Percentiles rank a stretch among this genome's conserved stretches.
phyloP scores from a whole-genome alignment of 1,140 invertebrate species.

The Zaprionus ghesquierei region DNA sequence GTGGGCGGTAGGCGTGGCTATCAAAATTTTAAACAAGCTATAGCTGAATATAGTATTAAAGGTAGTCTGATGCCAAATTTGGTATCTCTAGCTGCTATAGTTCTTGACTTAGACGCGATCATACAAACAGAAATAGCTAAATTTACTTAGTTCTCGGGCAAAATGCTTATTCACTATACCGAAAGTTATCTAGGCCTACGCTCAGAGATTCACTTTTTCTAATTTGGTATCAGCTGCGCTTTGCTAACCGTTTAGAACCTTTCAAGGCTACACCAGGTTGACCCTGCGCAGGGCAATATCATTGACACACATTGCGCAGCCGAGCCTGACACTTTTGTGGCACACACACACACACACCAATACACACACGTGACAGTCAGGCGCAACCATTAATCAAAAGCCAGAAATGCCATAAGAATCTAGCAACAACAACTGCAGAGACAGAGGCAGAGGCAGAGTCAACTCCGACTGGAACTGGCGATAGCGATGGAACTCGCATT shows the following conservation, averaged over 20 bases:
- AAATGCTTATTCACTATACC: no score
- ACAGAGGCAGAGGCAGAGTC: background rate
- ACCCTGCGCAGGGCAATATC: background rate
- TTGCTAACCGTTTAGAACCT: background rate
- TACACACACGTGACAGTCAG: background rate
- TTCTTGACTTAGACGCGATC: no score
- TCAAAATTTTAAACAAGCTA: no score
- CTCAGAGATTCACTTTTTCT: background rate
- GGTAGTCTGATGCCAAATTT: no score
- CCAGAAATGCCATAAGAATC: background rate
- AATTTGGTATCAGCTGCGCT: background rate
- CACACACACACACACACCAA: background rate
- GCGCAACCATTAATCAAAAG: constrained; percentile 35
- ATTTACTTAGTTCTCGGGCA: no score
- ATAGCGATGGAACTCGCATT: constrained; percentile 8
- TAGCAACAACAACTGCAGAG: background rate
- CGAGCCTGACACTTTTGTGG: constrained; percentile 28
- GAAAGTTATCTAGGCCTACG: background rate
- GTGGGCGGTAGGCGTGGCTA: no score
- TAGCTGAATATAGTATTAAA: no score
- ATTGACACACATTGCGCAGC: background rate
- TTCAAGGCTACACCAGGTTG: background rate
- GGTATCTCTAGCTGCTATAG: no score
- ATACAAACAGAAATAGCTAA: no score
- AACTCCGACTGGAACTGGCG: background rate